A percentile compares a stretch with the other conserved stretches of the same genome.
These are phyloP conservation scores for Drosophila carrolli DNA, from an alignment of 1,140 invertebrate species.

Conservation along the genomic window DNA sequence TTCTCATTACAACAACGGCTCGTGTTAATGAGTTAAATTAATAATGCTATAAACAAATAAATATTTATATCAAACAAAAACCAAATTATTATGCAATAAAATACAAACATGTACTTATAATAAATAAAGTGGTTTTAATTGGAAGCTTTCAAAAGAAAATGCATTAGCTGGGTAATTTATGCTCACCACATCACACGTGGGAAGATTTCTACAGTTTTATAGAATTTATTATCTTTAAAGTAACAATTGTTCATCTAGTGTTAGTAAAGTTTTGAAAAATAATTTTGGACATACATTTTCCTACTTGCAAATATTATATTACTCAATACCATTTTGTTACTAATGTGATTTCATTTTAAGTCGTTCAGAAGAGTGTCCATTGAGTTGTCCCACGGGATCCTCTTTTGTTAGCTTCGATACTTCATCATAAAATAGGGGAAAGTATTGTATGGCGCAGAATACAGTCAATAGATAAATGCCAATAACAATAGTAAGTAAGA, in stretches of 20 bases:
- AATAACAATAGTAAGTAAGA: constrained; percentile 95
- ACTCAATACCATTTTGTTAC: constrained; percentile 6
- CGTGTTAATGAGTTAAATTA: constrained; percentile 16
- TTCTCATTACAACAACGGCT: constrained; percentile 22
- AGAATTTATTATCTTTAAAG: constrained; percentile 35
- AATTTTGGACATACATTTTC: constrained; percentile 31
- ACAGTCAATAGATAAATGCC: constrained; percentile 92
- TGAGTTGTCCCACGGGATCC: constrained; percentile 18
- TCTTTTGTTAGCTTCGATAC: constrained; percentile 84
- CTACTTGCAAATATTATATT: constrained; percentile 28
- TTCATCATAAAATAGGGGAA: constrained; percentile 87
- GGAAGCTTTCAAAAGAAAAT: not conserved
- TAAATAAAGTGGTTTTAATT: not conserved
- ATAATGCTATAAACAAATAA: constrained; percentile 23
- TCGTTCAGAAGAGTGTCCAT: constrained; percentile 41
- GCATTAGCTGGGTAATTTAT: not conserved
- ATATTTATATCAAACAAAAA: constrained; percentile 26
- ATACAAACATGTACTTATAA: constrained; percentile 41
- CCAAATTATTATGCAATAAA: constrained; percentile 26
- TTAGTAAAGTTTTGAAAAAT: constrained; percentile 35
- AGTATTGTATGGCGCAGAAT: constrained; percentile 93
- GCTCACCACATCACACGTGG: not conserved
- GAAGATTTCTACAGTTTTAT: constrained; percentile 9
- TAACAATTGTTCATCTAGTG: constrained; percentile 44
- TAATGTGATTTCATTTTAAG: constrained; percentile 47